A percentile compares a stretch with the other conserved stretches of the same genome.
Evolutionary conservation across 1,140 invertebrate species (phyloP).

Genomic region (Drosophila mauritiana): DNA sequence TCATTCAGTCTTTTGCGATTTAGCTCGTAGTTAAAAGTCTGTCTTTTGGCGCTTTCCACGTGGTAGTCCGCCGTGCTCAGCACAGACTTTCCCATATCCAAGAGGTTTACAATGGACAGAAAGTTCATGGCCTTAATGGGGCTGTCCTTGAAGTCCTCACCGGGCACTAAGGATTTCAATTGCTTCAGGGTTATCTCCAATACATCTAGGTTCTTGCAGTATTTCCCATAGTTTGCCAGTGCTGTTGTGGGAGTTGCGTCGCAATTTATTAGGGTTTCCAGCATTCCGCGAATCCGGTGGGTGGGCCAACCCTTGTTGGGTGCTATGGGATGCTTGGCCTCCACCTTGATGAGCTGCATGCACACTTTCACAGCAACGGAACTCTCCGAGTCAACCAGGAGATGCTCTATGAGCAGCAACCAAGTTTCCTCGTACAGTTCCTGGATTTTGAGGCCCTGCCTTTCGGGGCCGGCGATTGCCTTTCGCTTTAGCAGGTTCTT

Average conservation of each 20-base stretch:
- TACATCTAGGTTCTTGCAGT: constrained; percentile 88
- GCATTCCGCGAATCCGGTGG: constrained; percentile 85
- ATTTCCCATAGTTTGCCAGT: constrained; percentile 88
- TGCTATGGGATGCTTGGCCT: constrained; percentile 88
- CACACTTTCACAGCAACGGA: constrained; percentile 86
- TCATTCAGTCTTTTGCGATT: constrained; percentile 87
- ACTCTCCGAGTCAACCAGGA: constrained; percentile 30
- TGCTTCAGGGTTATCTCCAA: constrained; percentile 87
- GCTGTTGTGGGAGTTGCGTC: constrained; percentile 66
- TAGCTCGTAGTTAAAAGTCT: constrained; percentile 76
- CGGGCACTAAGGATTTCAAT: constrained; percentile 85
- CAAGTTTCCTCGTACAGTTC: constrained; percentile 46
- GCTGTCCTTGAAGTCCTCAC: constrained; percentile 26
- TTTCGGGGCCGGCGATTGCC: constrained; percentile 67
- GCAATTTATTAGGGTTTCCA: constrained; percentile 86
- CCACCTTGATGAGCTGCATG: constrained; percentile 88
- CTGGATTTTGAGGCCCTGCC: constrained; percentile 1
- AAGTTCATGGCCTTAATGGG: constrained; percentile 87
- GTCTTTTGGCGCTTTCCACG: constrained; percentile 7
- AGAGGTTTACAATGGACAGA: constrained; percentile 88
- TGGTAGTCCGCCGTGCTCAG: constrained; percentile 43
- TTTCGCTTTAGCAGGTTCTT: constrained; percentile 88
- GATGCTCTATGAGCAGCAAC: constrained; percentile 12
- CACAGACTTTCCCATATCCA: constrained; percentile 56
- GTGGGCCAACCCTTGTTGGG: constrained; percentile 82